Conservation (phyloP, 1,140 invertebrate species). For the Habropoda laboriosa region DNA sequence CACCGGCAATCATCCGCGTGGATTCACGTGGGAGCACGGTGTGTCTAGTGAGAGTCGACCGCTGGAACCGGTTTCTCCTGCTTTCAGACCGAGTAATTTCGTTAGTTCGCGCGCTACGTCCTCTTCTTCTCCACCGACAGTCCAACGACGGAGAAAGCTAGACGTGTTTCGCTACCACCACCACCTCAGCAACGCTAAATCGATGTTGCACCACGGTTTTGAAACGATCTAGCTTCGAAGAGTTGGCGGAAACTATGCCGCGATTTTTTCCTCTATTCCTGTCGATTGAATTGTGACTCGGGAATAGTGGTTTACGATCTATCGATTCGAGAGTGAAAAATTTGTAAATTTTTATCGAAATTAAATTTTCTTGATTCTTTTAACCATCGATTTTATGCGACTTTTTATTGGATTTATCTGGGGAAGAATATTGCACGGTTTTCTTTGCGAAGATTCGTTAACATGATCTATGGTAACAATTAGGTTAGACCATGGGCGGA, state of each 20-base stretch:
- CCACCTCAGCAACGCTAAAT: too few relatives aligned
- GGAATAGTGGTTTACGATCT: neutral
- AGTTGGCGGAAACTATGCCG: neutral
- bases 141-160: conserved; percentile 29
- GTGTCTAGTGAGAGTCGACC: conserved; percentile 53
- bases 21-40: conserved; percentile 29
- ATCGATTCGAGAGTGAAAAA: too few relatives aligned
- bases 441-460: too few relatives aligned
- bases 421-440: too few relatives aligned
- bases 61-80: conserved; percentile 62
- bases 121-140: neutral
- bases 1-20: conserved; percentile 22
- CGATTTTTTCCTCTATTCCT: neutral
- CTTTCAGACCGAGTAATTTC: conserved; percentile 60
- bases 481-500: too few relatives aligned
- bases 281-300: neutral
- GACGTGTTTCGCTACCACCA: neutral
- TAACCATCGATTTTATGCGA: too few relatives aligned
- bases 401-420: too few relatives aligned
- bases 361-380: too few relatives aligned
- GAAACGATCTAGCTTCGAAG: neutral
- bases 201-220: neutral
- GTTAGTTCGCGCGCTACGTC: conserved; percentile 23
- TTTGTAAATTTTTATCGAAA: too few relatives aligned
- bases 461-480: too few relatives aligned